Evolutionary conservation across 2,113 vertebrate species (phyloP).

Genomic region (Dendrocopos noguchii): DNA sequence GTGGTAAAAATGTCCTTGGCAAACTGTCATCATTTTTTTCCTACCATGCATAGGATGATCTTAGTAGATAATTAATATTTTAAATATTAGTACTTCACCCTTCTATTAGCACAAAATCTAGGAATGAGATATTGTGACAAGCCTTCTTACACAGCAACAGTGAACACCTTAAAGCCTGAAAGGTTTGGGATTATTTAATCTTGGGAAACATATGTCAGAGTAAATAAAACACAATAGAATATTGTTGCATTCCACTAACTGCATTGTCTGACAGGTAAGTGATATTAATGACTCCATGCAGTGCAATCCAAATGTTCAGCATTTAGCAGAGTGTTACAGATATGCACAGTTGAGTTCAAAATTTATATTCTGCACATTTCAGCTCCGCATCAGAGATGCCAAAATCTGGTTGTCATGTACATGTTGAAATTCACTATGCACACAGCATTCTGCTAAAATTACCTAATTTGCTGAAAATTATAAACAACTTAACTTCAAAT

Average conservation of each 20-base stretch:
- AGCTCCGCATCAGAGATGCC: background rate
- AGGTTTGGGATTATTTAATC: background rate
- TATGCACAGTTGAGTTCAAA: background rate
- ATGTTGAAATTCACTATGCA: slow-evolving; percentile 13
- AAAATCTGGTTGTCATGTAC: background rate
- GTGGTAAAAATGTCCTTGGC: background rate
- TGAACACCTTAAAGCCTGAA: background rate
- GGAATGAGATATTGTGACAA: background rate
- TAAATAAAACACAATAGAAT: background rate
- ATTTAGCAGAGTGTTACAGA: background rate
- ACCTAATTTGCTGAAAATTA: background rate
- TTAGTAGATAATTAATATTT: background rate
- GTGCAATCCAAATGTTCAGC: background rate
- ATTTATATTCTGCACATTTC: background rate
- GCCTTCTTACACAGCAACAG: background rate
- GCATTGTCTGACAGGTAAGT: background rate
- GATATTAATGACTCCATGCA: background rate
- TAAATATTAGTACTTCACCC: background rate
- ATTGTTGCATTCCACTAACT: background rate
- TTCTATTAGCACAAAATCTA: background rate
- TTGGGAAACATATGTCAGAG: background rate
- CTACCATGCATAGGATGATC: background rate
- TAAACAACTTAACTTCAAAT: background rate
- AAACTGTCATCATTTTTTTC: background rate
- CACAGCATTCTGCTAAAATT: background rate